These are phyloP conservation scores for Phaetusa simplex DNA, from an alignment of 2,113 vertebrate species.

Conservation along the genomic window DNA sequence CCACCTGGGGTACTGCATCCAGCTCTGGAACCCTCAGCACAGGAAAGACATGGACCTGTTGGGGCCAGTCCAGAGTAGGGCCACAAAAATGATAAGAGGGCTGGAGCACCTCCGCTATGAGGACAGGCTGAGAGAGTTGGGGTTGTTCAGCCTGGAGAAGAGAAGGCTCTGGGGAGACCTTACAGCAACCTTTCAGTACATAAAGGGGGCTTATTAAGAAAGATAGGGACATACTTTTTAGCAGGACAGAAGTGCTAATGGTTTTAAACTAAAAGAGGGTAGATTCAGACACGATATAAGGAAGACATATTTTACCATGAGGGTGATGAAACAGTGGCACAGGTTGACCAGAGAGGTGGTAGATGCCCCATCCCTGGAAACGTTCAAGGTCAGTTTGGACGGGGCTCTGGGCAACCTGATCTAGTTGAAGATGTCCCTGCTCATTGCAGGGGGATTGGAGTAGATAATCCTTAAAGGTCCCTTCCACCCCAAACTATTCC, in stretches of 20 bases:
- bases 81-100: not conserved
- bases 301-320: not conserved
- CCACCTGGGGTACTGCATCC: not conserved
- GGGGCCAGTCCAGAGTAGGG: too few relatives aligned
- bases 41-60: not conserved
- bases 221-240: not conserved
- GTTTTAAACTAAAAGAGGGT: not conserved
- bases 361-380: not conserved
- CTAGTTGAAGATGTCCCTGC: not conserved
- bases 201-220: not conserved
- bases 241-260: not conserved
- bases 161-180: not conserved
- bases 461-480: not conserved
- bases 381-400: too few relatives aligned
- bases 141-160: not conserved
- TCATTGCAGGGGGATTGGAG: not conserved
- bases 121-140: not conserved
- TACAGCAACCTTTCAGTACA: not conserved
- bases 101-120: not conserved
- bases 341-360: not conserved
- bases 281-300: not conserved
- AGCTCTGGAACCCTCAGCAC: not conserved
- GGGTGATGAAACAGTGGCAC: not conserved
- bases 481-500: not conserved
- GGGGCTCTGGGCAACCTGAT: not conserved